Base-by-base conservation (phyloP, 2,113 vertebrate genomes). In the Polypterus senegalus region DNA sequence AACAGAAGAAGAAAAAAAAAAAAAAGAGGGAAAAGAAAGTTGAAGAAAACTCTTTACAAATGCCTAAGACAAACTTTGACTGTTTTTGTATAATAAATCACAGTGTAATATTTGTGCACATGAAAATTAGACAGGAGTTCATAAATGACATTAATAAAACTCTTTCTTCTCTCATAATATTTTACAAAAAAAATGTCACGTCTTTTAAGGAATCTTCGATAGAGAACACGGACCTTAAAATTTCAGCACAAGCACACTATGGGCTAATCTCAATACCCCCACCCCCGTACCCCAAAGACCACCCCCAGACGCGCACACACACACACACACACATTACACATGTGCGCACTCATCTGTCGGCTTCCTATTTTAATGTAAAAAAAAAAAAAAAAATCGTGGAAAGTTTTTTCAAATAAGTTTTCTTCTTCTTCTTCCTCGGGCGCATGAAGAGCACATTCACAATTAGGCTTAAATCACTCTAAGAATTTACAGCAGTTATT, bases 401-500 rank as follows among this genome's bases (percentile, higher is more conserved):
- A 57, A 61, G 46, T 61, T 64, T 64, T 27, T 27, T 44, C 48
- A 44, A 61, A 63, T 58, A 63, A 71, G 57, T 64, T 68, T 69
- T 60, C 27, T 52, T 62, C 49, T 27, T 27, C 27, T 3, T 69
- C 73, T 81, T 65, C 68, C 72, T 27, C 27, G 27, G 27, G 27
- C 27, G 27, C 27, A 27, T 27, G 27, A 27, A 27, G 27, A 27
- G 27, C 27, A 27, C 27, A 27, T 27, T 27, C 27, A 73, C 58
- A 77, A 69, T 75, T 70, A 69, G 74, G 66, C 61, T 74, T 65
- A 68, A 69, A 73, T 67, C 59, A 63, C 70, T 68, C 73, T 81
- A 88, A 90, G 92, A 89, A 83, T 86, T 82, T 80, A 81, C 83
- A 80, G 81, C 79, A 81, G 86, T 86, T 86, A 85, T 79, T 88